These are phyloP conservation scores for Percina caprodes DNA, from an alignment of 2,113 vertebrate species.

Conservation along the genomic window DNA sequence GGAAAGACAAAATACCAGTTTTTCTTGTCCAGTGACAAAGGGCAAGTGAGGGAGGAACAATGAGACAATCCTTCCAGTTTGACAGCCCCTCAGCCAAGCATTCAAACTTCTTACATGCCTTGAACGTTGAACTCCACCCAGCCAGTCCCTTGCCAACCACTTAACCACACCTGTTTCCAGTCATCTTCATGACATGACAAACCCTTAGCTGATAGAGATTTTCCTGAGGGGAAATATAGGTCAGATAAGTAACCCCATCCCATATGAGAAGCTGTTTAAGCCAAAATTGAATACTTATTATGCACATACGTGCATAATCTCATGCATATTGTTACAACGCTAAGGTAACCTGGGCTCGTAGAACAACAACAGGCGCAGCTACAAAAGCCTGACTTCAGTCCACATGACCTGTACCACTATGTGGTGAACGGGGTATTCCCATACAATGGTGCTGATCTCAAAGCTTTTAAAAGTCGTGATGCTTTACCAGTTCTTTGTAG, in stretches of 20 bases:
- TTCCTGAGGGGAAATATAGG: not conserved
- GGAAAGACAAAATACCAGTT: conserved; percentile 40
- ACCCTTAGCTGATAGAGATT: not conserved
- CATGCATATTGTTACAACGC: no score
- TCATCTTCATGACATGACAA: not conserved
- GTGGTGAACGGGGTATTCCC: no score
- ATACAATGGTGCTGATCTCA: no score
- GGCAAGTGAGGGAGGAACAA: conserved; percentile 45
- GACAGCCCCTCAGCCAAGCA: not conserved
- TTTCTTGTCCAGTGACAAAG: conserved; percentile 53
- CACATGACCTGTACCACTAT: no score
- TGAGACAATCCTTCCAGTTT: conserved; percentile 35
- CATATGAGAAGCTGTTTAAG: no score
- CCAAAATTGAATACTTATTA: no score
- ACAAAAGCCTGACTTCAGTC: no score
- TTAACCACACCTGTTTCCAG: not conserved
- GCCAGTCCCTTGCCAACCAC: not conserved
- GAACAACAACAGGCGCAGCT: no score
- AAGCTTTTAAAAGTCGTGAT: no score
- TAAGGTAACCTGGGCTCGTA: no score
- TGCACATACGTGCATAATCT: no score
- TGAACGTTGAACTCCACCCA: conserved; percentile 27
- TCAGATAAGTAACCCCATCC: conserved; percentile 2
- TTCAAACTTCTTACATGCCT: conserved; percentile 18
- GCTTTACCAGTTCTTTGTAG: no score